Base-by-base conservation (phyloP, 2,113 vertebrate species). In the Gobius niger region DNA sequence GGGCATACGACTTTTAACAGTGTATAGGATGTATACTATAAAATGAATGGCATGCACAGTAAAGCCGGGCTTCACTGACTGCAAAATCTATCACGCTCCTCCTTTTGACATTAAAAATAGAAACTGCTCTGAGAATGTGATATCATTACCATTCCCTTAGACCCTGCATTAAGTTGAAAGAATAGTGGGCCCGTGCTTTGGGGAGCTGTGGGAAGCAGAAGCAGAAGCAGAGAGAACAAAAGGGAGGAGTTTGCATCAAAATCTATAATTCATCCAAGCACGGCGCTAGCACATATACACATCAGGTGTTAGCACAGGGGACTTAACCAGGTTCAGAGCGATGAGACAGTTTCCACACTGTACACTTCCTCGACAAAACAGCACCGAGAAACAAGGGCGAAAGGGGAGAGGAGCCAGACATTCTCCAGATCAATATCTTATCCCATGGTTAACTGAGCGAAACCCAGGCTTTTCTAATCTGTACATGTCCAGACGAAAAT, bases 391-490 rank as follows among this genome's bases (percentile, higher is more conserved):
- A 34, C 3, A 4, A 7, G 16, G 60, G 65, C 16, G 70, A n/a
- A 54, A 59, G 72, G 70, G 52, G 63, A 73, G 19, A 49, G 53
- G 16, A 16, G 42, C 59, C 67, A 54, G 70, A 75, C 67, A 59
- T 59, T 65, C 65, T 62, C 65, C 62, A 72, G 65, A 89, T 91
- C 83, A 72, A 87, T 90, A 86, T 65, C 59, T 52, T 87, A 69
- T 80, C 75, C 68, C 51, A 77, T 41, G 77, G 73, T 81, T 70
- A 83, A 63, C 65, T 80, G 73, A 75, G 66, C 80, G 73, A 47
- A 70, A 53, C 44, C 71, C 60, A n/a, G 46, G 66, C 60, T 34
- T 61, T 59, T 56, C 66, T 11, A 44, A 47, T 14, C 1, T 54
- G 52, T 13, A 7, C 8, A 12, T 47, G 44, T 52, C 53, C 2